phyloP scores from a whole-genome alignment of 2,113 vertebrate species.

The Romanogobio albipinnatus region DNA sequence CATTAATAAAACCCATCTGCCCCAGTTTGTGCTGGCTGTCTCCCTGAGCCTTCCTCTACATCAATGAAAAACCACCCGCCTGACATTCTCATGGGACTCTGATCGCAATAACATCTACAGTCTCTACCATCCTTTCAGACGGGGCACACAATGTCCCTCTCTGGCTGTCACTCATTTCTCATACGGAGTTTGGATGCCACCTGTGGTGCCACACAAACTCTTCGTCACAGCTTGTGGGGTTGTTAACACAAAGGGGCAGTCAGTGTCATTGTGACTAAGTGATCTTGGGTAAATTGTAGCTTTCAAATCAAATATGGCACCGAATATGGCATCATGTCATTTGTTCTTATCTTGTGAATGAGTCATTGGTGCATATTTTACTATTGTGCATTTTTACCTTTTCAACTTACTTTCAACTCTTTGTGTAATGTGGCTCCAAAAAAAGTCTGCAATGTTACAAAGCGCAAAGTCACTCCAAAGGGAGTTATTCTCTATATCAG shows the following conservation, averaged over 20 bases:
- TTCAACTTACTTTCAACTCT: too few species aligned
- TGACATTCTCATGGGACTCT: conserved; percentile 29
- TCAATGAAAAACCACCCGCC: conserved; percentile 33
- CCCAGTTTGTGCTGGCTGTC: conserved; percentile 25
- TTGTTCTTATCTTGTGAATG: not conserved
- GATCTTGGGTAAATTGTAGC: not conserved
- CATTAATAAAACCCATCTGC: conserved; percentile 40
- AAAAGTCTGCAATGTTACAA: too few species aligned
- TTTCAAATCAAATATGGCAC: too few species aligned
- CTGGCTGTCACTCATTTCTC: conserved; percentile 44
- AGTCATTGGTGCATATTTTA: not conserved
- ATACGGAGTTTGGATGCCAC: conserved; percentile 44
- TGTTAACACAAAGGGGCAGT: conserved; percentile 33
- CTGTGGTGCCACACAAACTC: not conserved
- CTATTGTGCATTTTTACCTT: too few species aligned
- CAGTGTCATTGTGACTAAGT: not conserved
- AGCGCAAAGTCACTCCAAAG: too few species aligned
- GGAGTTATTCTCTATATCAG: too few species aligned
- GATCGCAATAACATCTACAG: conserved; percentile 29
- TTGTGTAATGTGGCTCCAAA: too few species aligned
- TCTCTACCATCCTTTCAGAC: conserved; percentile 30
- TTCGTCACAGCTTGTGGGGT: conserved; percentile 35
- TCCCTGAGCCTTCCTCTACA: conserved; percentile 29
- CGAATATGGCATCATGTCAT: not conserved
- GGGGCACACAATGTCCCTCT: conserved; percentile 11